phyloP scores from a whole-genome alignment of 2,797 vertebrate species.

The Halcyon smyrnensis region DNA sequence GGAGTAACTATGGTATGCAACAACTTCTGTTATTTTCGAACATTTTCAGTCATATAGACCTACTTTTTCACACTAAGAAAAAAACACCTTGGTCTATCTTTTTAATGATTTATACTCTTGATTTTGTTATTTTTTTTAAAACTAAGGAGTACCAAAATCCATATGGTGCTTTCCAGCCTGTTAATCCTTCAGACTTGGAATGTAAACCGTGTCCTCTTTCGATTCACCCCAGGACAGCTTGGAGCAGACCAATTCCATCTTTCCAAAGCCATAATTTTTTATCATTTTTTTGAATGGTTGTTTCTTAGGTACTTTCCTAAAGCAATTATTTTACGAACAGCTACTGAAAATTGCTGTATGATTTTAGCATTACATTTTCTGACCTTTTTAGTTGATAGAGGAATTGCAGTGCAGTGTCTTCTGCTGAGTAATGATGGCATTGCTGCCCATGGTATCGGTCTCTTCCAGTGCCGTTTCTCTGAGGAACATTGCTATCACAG shows the following conservation, averaged over 20 bases:
- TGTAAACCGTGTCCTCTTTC: neutral
- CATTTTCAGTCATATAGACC: neutral
- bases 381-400: conserved; percentile 36
- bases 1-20: neutral
- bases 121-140: neutral
- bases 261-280: neutral
- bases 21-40: neutral
- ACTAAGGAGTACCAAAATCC: neutral
- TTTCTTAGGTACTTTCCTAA: conserved; percentile 28
- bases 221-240: conserved; percentile 1
- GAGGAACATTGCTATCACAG: neutral
- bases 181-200: conserved; percentile 8
- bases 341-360: conserved; percentile 36
- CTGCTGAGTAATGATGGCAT: neutral
- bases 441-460: neutral
- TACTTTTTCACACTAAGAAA: neutral
- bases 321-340: conserved; percentile 51
- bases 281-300: neutral
- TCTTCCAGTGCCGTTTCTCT: neutral
- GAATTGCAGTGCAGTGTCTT: conserved; percentile 22
- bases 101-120: rapidly evolving
- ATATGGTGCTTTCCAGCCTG: conserved; percentile 1
- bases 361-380: conserved; percentile 48
- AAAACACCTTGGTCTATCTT: neutral
- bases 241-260: conserved; percentile 11